These are phyloP conservation scores for Clarias macrocephalus DNA, from an alignment of 2,113 vertebrate genomes.

Conservation along the genomic window DNA sequence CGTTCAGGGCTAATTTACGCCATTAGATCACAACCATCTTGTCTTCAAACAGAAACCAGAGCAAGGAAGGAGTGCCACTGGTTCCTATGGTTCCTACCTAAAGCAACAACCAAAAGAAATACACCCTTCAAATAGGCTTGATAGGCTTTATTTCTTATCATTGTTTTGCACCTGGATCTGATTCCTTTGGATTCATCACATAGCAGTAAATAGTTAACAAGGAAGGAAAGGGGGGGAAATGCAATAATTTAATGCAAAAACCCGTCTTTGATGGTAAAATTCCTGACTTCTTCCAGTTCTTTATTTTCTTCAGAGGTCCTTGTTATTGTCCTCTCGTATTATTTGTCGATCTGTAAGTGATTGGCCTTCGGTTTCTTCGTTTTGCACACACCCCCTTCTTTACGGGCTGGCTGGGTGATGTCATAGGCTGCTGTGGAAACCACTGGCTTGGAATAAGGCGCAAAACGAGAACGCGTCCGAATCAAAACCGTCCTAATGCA, in stretches of 20 bases:
- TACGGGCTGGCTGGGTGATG: conserved; percentile 43
- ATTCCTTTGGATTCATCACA: background rate
- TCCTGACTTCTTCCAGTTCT: background rate
- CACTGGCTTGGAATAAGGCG: conserved; percentile 46
- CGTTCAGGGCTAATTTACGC: background rate
- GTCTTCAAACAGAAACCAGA: background rate
- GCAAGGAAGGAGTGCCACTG: conserved; percentile 1
- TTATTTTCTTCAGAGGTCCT: background rate
- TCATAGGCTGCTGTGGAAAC: conserved; percentile 46
- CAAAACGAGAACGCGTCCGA: background rate
- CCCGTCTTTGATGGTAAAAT: background rate
- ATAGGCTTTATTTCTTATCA: background rate
- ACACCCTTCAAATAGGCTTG: background rate
- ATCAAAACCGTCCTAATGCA: conserved; percentile 21
- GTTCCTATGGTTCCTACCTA: background rate
- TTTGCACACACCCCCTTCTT: conserved; percentile 42
- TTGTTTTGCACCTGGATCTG: too few species aligned
- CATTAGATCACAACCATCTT: background rate
- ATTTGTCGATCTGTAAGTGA: conserved; percentile 23
- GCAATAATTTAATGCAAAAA: too few species aligned
- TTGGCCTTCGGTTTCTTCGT: conserved; percentile 28
- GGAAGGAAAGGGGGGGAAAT: background rate
- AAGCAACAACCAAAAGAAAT: background rate
- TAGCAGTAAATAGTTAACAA: background rate
- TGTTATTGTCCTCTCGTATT: background rate